Percentiles rank a stretch among this genome's conserved stretches.
These are phyloP conservation scores for Odocoileus hemionus DNA, from an alignment of 2,113 vertebrate genomes.

Conservation along the genomic window DNA sequence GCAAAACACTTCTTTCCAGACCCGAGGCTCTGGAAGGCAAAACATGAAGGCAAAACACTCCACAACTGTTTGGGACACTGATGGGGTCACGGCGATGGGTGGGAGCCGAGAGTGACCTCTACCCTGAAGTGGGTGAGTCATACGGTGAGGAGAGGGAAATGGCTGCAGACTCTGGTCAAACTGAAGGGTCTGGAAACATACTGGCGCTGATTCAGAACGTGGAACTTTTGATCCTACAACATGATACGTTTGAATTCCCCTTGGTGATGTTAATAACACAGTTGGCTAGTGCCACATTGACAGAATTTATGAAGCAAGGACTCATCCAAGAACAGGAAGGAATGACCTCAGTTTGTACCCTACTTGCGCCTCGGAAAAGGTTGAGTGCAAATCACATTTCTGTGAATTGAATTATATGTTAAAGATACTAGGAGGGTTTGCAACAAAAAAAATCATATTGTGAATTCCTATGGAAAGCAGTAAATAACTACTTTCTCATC, in stretches of 20 bases:
- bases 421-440: not conserved
- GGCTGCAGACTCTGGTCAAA: not conserved
- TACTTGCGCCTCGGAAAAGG: not conserved
- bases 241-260: slow-evolving; percentile 37
- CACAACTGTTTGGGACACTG: not conserved
- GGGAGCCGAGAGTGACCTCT: not conserved
- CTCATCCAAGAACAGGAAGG: slow-evolving; percentile 20
- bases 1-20: not conserved
- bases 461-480: not conserved
- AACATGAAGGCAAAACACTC: not conserved
- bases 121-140: not conserved
- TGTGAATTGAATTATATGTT: slow-evolving; percentile 11
- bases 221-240: slow-evolving; percentile 50
- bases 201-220: slow-evolving; percentile 20
- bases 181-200: not conserved
- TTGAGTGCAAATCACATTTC: not conserved
- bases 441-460: not conserved
- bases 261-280: slow-evolving; percentile 33
- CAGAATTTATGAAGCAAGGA: slow-evolving; percentile 7
- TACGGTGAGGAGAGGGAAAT: not conserved
- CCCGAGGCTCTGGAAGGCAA: not conserved
- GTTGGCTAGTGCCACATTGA: not conserved
- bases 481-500: not conserved
- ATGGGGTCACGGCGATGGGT: not conserved
- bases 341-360: not conserved